Percentiles rank a stretch among this genome's conserved stretches.
phyloP scores from a whole-genome alignment of 2,888 invertebrate genomes.

The Mesopsocus fuscifrons region DNA sequence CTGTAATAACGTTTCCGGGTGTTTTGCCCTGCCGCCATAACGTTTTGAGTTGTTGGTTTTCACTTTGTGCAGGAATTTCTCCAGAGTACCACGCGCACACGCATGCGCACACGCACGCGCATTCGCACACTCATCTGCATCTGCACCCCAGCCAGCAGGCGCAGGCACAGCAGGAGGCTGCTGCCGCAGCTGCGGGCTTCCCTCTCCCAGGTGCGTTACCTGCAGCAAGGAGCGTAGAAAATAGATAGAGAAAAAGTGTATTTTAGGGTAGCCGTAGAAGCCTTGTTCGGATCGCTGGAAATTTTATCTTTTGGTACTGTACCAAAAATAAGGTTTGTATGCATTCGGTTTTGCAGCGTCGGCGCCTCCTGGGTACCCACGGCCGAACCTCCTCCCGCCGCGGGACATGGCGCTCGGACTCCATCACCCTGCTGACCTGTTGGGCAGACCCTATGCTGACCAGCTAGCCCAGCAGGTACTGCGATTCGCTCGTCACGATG shows the following conservation, averaged over 20 bases:
- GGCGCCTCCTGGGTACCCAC: constrained; percentile 32
- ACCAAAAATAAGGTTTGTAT: too few species aligned
- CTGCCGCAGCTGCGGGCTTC: constrained; percentile 27
- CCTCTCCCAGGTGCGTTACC: constrained; percentile 27
- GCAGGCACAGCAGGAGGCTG: constrained; percentile 26
- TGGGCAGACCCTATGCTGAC: constrained; percentile 65
- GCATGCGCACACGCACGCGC: constrained; percentile 80
- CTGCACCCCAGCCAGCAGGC: constrained; percentile 45
- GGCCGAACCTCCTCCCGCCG: constrained; percentile 38
- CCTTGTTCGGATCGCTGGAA: too few species aligned
- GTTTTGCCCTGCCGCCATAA: too few species aligned
- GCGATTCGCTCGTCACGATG: too few species aligned
- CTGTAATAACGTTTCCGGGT: too few species aligned
- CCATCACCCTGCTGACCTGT: constrained; percentile 51
- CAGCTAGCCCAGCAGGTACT: constrained; percentile 54
- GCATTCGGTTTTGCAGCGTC: constrained; percentile 28
- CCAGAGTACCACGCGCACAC: constrained; percentile 85
- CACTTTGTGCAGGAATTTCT: constrained; percentile 47
- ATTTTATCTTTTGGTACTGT: too few species aligned
- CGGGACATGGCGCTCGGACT: constrained; percentile 41
- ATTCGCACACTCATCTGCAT: constrained; percentile 74
- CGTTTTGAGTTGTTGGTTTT: too few species aligned
- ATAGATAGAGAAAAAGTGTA: too few species aligned
- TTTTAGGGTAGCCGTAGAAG: too few species aligned
- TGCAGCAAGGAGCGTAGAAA: constrained; percentile 14